These are phyloP conservation scores for Aporophyla nigra DNA, from an alignment of 2,888 invertebrate species.

Conservation along the genomic window DNA sequence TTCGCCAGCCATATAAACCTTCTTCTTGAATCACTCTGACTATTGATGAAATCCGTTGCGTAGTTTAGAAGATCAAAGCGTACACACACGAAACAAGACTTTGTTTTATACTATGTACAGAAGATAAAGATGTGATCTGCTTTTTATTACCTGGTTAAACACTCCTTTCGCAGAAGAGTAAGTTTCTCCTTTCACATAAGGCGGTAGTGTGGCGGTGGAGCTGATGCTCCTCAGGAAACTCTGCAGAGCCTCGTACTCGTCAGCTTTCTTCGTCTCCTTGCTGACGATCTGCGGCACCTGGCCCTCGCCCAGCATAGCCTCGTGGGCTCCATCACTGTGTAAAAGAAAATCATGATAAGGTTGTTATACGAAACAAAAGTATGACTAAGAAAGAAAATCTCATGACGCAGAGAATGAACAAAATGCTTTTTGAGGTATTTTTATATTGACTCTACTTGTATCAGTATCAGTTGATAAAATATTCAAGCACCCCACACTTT, in stretches of 20 bases:
- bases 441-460: too few relatives aligned
- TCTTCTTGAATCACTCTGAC: too few relatives aligned
- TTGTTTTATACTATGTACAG: too few relatives aligned
- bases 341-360: conserved; percentile 15
- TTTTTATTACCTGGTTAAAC: conserved; percentile 84
- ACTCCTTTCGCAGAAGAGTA: conserved; percentile 87
- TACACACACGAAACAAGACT: too few relatives aligned
- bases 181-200: conserved; percentile 88
- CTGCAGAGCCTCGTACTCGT: conserved; percentile 88
- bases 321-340: conserved; percentile 88
- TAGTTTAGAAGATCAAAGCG: too few relatives aligned
- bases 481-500: too few relatives aligned
- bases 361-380: background rate
- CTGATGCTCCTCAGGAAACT: conserved; percentile 89
- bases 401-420: too few relatives aligned
- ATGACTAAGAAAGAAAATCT: background rate
- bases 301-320: conserved; percentile 82
- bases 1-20: too few relatives aligned
- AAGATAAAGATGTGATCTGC: too few relatives aligned
- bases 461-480: too few relatives aligned
- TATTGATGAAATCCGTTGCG: too few relatives aligned
- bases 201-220: conserved; percentile 88
- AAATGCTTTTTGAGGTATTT: too few relatives aligned
- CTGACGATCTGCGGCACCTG: conserved; percentile 77
- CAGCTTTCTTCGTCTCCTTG: conserved; percentile 80